Conservation (phyloP, 2,888 invertebrate species). For the Acrobasis suavella region DNA sequence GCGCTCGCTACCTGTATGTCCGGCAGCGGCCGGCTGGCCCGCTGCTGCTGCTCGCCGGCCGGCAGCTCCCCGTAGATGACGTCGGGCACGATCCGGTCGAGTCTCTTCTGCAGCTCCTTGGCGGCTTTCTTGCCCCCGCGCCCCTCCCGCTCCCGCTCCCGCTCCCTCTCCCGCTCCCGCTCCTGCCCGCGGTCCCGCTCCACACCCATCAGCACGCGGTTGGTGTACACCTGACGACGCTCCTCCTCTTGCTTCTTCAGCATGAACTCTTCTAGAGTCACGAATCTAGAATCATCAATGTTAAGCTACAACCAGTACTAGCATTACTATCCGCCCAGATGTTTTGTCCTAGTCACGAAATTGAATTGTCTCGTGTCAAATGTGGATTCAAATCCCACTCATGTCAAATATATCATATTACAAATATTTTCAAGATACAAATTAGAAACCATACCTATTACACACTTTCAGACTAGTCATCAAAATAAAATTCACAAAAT, state of each 20-base stretch:
- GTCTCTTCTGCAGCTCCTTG: conserved; percentile 45
- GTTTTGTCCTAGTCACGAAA: too few relatives aligned
- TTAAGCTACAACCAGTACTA: too few relatives aligned
- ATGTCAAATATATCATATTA: too few relatives aligned
- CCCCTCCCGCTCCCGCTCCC: conserved; percentile 51
- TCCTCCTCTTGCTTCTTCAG: conserved; percentile 83
- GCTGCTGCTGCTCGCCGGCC: not conserved
- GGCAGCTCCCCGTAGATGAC: conserved; percentile 78
- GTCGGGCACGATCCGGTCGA: conserved; percentile 72
- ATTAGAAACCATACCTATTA: too few relatives aligned
- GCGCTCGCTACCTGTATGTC: not conserved
- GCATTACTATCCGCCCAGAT: too few relatives aligned
- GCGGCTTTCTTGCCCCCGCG: conserved; percentile 1
- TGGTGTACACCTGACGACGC: conserved; percentile 68
- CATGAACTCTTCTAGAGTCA: conserved; percentile 91
- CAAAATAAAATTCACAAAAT: too few relatives aligned
- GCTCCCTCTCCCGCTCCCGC: conserved; percentile 24
- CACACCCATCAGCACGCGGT: conserved; percentile 79
- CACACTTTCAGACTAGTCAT: too few relatives aligned
- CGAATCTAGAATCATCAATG: conserved; percentile 71
- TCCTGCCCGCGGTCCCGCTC: conserved; percentile 68
- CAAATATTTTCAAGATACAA: too few relatives aligned
- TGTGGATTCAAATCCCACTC: too few relatives aligned
- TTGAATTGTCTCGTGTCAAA: too few relatives aligned
- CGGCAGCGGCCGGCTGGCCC: conserved; percentile 24